phyloP scores from a whole-genome alignment of 2,888 invertebrate species.

The Oscheius sp. region DNA sequence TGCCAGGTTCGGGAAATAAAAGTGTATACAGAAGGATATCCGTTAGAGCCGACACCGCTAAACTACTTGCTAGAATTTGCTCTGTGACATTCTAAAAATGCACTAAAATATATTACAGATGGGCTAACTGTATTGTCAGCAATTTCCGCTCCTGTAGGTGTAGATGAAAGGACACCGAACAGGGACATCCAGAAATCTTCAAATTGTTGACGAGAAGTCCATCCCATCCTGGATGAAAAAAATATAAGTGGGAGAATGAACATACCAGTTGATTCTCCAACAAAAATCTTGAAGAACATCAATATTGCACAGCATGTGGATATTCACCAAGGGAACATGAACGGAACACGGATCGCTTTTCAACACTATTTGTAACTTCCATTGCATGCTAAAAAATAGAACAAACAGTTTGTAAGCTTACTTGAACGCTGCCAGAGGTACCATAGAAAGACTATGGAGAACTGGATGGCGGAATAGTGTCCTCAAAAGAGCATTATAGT shows the following conservation, averaged over 20 bases:
- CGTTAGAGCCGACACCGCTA: constrained; percentile 59
- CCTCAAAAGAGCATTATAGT: not conserved
- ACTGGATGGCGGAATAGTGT: constrained; percentile 53
- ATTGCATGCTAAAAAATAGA: constrained; percentile 41
- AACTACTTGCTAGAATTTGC: constrained; percentile 51
- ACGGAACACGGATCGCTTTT: constrained; percentile 16
- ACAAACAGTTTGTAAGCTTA: constrained; percentile 1
- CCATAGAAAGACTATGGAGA: constrained; percentile 50
- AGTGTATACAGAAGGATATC: constrained; percentile 57
- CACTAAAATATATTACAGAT: no score
- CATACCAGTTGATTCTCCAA: constrained; percentile 41
- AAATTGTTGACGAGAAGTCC: constrained; percentile 61
- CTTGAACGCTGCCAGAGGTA: constrained; percentile 59
- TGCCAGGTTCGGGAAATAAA: constrained; percentile 60
- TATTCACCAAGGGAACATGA: constrained; percentile 58
- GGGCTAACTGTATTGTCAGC: constrained; percentile 24
- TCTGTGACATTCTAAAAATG: constrained; percentile 42
- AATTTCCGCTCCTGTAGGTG: constrained; percentile 63
- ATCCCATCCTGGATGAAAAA: constrained; percentile 52
- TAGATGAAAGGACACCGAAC: constrained; percentile 66
- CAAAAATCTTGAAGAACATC: constrained; percentile 59
- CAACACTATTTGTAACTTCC: constrained; percentile 43
- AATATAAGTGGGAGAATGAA: not conserved
- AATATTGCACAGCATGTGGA: constrained; percentile 58
- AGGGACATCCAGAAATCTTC: constrained; percentile 68